Base-by-base conservation (phyloP, 2,888 invertebrate species). In the Ligdia adustata region DNA sequence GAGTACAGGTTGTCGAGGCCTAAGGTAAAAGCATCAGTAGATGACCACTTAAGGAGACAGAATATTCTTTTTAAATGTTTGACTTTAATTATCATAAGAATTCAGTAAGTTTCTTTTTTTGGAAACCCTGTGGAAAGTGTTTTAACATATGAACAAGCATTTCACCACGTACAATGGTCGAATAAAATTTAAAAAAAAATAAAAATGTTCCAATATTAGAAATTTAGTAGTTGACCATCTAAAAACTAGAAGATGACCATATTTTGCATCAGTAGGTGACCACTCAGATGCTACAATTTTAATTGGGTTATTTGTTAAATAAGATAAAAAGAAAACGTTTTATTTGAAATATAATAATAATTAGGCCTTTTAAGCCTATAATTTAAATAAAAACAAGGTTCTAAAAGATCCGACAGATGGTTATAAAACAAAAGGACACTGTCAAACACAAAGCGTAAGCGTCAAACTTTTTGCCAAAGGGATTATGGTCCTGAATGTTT, bases 271-370 rank as follows among this genome's bases (percentile, higher is more conserved):
- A 50, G 50, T 50, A 45, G 50, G 13, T 50, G 45, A 50, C 50
- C 44, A 45, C 16, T 44, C 44, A 49, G 39, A 50, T 51, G 37
- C 37, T 32, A 18, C 14, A 51, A 26, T 51, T 51, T 51, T 45
- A 51, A 52, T 52, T 39, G 52, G 39, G 52, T 52, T 52, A 41
- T 40, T 52, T 52, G 51, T 46, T 52, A 52, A 45, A 39, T 52
- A 34, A 48, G 31, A 40, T 31, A 22, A 40, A 31, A 43, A 41
- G 16, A 27, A 27, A 45, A 18, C 44, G 44, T 38, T 45, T 45
- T 45, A 45, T 45, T 38, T 31, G 38, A 45, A 45, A 45, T 39
- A 38, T 28, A 15, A 44, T 37, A 31, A 44, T 37, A 42, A 34
- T 22, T 40, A 40, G 20, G 29, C 18, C 12, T 31, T 31, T 28